These are phyloP conservation scores for Petrocephalus schoutedeni DNA, from an alignment of 2,797 vertebrate genomes.

Conservation along the genomic window DNA sequence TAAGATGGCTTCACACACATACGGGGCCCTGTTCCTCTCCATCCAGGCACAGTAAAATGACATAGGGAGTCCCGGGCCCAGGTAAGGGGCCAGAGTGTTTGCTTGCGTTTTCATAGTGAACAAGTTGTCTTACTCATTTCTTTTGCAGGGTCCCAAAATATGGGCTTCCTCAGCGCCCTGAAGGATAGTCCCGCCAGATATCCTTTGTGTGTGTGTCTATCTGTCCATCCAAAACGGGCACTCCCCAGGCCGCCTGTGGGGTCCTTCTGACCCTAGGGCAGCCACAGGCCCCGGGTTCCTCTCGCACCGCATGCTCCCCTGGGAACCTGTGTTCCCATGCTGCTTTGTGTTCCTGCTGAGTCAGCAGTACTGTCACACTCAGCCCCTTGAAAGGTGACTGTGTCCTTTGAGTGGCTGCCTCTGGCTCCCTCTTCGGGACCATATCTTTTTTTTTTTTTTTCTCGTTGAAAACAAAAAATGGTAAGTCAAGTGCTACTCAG, in stretches of 20 bases:
- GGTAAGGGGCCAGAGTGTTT: background rate
- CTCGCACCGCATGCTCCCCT: background rate
- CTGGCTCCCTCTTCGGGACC: background rate
- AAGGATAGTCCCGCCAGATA: slow-evolving; percentile 98
- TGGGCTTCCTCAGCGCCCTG: slow-evolving; percentile 83
- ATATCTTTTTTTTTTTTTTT: background rate
- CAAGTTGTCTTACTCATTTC: slow-evolving; percentile 21
- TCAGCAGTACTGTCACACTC: background rate
- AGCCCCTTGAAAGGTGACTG: background rate
- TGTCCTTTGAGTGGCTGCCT: background rate
- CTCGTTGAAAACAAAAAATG: background rate
- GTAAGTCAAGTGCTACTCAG: background rate
- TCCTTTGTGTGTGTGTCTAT: slow-evolving; percentile 67
- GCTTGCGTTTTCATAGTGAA: slow-evolving; percentile 25
- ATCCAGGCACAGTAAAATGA: background rate
- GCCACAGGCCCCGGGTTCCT: background rate
- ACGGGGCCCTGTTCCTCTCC: background rate
- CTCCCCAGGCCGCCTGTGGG: background rate
- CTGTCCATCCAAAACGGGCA: background rate
- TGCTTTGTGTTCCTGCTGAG: background rate
- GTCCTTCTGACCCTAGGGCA: background rate
- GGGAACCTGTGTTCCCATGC: background rate
- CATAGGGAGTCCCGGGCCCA: background rate
- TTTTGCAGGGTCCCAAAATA: slow-evolving; percentile 75
- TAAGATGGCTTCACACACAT: background rate